These are phyloP conservation scores for Lithosia quadra DNA, from an alignment of 2,888 invertebrate genomes.

Conservation along the genomic window DNA sequence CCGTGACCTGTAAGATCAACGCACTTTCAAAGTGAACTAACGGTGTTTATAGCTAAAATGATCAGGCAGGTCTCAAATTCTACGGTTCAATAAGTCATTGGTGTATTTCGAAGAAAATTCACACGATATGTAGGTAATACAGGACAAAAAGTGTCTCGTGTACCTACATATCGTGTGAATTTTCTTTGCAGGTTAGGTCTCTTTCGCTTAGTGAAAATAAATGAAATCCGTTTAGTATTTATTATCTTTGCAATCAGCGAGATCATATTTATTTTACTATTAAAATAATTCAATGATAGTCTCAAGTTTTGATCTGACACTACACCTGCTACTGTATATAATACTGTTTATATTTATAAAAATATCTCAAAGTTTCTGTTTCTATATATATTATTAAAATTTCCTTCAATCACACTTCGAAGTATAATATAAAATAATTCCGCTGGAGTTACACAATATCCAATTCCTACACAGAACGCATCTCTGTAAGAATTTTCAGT, in stretches of 20 bases:
- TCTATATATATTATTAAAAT: background rate
- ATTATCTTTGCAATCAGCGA: background rate
- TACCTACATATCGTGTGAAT: background rate
- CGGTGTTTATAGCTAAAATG: constrained; percentile 59
- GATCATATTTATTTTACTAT: no score
- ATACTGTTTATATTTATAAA: background rate
- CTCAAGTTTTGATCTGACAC: no score
- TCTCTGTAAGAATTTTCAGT: constrained; percentile 37
- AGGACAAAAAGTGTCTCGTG: background rate
- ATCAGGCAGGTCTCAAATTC: constrained; percentile 48
- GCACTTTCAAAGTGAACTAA: constrained; percentile 73
- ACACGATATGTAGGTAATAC: background rate
- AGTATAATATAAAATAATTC: background rate
- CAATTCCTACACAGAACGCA: constrained; percentile 35
- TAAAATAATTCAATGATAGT: no score
- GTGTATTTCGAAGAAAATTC: background rate
- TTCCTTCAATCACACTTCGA: background rate
- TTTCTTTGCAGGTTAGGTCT: background rate
- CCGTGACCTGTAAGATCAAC: constrained; percentile 72
- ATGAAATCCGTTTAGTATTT: no score
- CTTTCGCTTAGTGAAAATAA: background rate
- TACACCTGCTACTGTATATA: no score
- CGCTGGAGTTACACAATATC: constrained; percentile 21
- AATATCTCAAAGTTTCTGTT: background rate
- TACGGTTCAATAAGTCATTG: constrained; percentile 36